Percentiles rank a stretch among this genome's conserved stretches.
Conservation (phyloP, 2,888 invertebrate genomes). For the Tupiocoris notatus region DNA sequence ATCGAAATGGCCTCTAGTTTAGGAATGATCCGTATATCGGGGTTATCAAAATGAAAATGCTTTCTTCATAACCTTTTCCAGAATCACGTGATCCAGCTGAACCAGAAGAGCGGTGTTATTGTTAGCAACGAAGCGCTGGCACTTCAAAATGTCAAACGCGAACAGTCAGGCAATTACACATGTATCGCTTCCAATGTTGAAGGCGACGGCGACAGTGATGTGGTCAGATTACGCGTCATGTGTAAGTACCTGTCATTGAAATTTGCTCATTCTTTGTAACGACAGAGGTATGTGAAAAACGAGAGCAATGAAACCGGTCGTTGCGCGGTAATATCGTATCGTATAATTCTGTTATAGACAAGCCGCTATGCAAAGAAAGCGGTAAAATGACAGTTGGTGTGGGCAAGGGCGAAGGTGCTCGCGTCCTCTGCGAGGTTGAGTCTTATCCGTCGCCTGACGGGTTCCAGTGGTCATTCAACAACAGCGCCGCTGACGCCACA, state of each 20-base stretch:
- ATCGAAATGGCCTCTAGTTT: no score
- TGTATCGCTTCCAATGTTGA: conserved; percentile 89
- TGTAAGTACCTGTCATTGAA: conserved; percentile 72
- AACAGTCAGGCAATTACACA: conserved; percentile 82
- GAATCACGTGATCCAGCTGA: conserved; percentile 66
- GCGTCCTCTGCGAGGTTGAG: conserved; percentile 78
- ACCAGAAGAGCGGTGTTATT: conserved; percentile 80
- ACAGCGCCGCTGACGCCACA: conserved; percentile 66
- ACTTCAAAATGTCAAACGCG: conserved; percentile 73
- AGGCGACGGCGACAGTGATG: conserved; percentile 82
- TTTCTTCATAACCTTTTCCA: conserved; percentile 31
- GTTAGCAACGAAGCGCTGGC: conserved; percentile 80
- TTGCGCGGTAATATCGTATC: no score
- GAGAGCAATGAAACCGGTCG: no score
- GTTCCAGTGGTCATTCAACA: conserved; percentile 88
- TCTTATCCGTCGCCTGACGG: conserved; percentile 80
- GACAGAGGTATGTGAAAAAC: no score
- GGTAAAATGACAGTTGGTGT: conserved; percentile 79
- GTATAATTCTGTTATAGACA: conserved; percentile 69
- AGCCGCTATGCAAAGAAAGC: conserved; percentile 74
- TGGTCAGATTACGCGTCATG: conserved; percentile 80
- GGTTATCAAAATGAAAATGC: no score
- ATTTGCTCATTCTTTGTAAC: no score
- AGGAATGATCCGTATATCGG: no score
- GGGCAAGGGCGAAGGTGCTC: conserved; percentile 75